phyloP scores from a whole-genome alignment of 2,113 vertebrate genomes.

The Hymenochirus boettgeri region DNA sequence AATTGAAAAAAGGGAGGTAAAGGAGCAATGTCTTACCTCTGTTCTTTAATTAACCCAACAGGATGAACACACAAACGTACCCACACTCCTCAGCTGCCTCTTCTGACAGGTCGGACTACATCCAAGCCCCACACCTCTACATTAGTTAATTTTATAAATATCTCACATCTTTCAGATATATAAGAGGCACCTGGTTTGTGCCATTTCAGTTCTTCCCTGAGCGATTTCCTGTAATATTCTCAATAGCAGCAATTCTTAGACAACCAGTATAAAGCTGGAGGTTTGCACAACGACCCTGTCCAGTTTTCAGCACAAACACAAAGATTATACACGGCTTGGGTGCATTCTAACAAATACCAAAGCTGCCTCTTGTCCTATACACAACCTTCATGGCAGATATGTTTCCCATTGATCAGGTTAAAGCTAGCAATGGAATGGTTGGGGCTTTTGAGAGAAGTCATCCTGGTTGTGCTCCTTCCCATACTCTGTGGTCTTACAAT shows the following conservation, averaged over 20 bases:
- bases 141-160: too few relatives aligned
- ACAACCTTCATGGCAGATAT: conserved; percentile 65
- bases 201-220: not conserved
- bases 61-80: too few relatives aligned
- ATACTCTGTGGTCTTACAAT: conserved; percentile 63
- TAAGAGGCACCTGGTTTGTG: not conserved
- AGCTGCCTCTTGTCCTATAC: too few relatives aligned
- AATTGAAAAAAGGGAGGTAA: too few relatives aligned
- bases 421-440: conserved; percentile 79
- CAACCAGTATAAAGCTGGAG: not conserved
- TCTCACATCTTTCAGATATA: conserved; percentile 1
- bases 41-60: too few relatives aligned
- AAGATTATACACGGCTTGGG: not conserved
- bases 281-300: not conserved
- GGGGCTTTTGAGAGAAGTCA: conserved; percentile 85
- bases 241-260: conserved; percentile 3
- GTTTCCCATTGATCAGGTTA: conserved; percentile 76
- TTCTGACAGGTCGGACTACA: too few relatives aligned
- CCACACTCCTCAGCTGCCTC: too few relatives aligned
- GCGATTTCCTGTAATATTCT: not conserved
- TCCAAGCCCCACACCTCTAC: too few relatives aligned
- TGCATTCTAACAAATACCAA: too few relatives aligned
- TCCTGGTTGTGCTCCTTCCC: conserved; percentile 66
- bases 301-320: not conserved
- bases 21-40: too few relatives aligned